Percentiles rank a stretch among this genome's conserved stretches.
phyloP scores from a whole-genome alignment of 2,113 vertebrate species.

The Embiotoca jacksoni region DNA sequence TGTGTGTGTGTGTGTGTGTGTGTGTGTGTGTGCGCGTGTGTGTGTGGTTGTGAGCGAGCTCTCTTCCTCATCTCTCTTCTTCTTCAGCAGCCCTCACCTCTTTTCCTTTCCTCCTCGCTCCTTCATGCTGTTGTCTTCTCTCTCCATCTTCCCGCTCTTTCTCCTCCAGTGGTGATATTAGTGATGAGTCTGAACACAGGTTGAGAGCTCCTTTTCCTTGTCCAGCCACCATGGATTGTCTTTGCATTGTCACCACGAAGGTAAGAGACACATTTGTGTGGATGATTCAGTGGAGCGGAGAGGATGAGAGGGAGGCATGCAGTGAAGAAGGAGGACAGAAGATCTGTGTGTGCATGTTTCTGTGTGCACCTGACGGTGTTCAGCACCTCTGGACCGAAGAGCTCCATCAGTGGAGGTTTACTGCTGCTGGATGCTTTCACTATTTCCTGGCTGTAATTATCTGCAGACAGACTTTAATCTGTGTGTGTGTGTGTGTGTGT shows the following conservation, averaged over 20 bases:
- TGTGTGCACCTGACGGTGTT: constrained; percentile 11
- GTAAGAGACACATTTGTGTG: constrained; percentile 83
- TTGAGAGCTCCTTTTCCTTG: constrained; percentile 82
- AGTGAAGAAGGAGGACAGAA: constrained; percentile 44
- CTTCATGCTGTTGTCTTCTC: constrained; percentile 73
- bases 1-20: background rate
- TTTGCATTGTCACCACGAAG: constrained; percentile 99
- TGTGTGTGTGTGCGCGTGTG: background rate
- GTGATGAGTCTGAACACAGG: constrained; percentile 86
- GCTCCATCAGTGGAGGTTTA: background rate
- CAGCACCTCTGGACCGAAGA: background rate
- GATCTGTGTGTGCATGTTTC: constrained; percentile 14
- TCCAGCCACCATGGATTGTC: constrained; percentile 92
- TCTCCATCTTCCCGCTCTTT: constrained; percentile 34
- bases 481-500: constrained; percentile 20
- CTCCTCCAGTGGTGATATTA: constrained; percentile 66
- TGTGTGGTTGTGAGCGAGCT: background rate
- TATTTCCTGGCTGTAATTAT: background rate
- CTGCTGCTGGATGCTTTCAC: background rate
- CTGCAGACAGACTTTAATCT: background rate
- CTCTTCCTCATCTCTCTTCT: constrained; percentile 30
- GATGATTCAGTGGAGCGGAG: constrained; percentile 35
- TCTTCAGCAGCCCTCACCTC: constrained; percentile 7
- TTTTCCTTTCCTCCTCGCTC: constrained; percentile 56
- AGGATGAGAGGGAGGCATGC: constrained; percentile 24